phyloP scores from a whole-genome alignment of 2,113 vertebrate genomes.

The Periophthalmodon schlosseri region DNA sequence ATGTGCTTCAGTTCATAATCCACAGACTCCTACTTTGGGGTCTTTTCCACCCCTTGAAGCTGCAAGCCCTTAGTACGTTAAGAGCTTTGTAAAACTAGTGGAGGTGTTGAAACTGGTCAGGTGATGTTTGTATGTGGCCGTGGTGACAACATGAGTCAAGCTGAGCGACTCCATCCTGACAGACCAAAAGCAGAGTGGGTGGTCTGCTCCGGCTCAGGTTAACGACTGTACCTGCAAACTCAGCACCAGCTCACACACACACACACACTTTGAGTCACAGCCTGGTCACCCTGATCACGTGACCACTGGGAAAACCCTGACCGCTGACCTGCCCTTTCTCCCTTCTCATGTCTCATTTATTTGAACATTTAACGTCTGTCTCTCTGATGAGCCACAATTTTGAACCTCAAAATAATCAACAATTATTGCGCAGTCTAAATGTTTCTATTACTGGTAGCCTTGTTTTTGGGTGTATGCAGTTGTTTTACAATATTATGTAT shows the following conservation, averaged over 20 bases:
- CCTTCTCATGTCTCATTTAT: slow-evolving; percentile 43
- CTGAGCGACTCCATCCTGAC: slow-evolving; percentile 20
- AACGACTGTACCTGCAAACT: slow-evolving; percentile 30
- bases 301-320: slow-evolving; percentile 8
- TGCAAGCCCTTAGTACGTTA: not conserved
- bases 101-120: slow-evolving; percentile 1
- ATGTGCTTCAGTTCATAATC: too few relatives aligned
- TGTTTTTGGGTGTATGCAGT: too few relatives aligned
- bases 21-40: not conserved
- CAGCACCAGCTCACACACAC: slow-evolving; percentile 36
- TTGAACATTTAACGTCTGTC: slow-evolving; percentile 15
- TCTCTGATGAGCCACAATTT: too few relatives aligned
- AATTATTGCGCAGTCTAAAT: too few relatives aligned
- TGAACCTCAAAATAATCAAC: too few relatives aligned
- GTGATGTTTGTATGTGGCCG: slow-evolving; percentile 9
- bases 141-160: slow-evolving; percentile 16
- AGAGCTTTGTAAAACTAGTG: not conserved
- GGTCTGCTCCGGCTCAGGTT: slow-evolving; percentile 54
- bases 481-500: too few relatives aligned
- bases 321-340: slow-evolving; percentile 16
- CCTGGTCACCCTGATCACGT: slow-evolving; percentile 20
- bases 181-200: slow-evolving; percentile 35
- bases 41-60: not conserved
- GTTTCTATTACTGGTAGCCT: too few relatives aligned
- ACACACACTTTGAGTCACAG: not conserved